Evolutionary conservation across 2,888 invertebrate species (phyloP).

Genomic region (Cetonia aurata): DNA sequence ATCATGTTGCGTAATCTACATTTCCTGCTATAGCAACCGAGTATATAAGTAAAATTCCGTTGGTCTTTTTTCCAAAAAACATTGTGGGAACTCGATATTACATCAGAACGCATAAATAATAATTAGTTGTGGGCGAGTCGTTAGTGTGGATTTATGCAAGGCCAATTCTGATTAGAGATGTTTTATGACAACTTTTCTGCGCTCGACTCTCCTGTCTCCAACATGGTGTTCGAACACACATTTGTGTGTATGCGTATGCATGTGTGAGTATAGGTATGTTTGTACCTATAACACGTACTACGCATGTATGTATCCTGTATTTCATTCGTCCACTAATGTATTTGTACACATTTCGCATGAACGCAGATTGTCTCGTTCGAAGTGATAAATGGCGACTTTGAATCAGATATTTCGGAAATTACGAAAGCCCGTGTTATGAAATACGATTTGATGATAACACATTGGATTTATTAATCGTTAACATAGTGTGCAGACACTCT

Average conservation of each 20-base stretch:
- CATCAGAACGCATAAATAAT: constrained; percentile 48
- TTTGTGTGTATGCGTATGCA: not conserved
- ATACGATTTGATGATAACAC: constrained; percentile 26
- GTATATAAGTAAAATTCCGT: constrained; percentile 30
- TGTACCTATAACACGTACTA: constrained; percentile 18
- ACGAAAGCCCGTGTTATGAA: constrained; percentile 38
- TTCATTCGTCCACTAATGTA: constrained; percentile 26
- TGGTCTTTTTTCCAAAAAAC: constrained; percentile 35
- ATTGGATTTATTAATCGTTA: constrained; percentile 26
- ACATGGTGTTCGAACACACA: constrained; percentile 8
- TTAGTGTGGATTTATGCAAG: constrained; percentile 49
- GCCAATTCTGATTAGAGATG: constrained; percentile 47
- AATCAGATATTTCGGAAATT: constrained; percentile 44
- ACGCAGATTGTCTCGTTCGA: constrained; percentile 38
- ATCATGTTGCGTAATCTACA: constrained; percentile 42
- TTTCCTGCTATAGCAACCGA: constrained; percentile 39
- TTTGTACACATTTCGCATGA: constrained; percentile 8
- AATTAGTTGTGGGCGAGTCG: constrained; percentile 51
- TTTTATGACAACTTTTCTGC: constrained; percentile 43
- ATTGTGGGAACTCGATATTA: constrained; percentile 48
- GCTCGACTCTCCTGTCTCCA: constrained; percentile 25
- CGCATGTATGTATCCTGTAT: constrained; percentile 14
- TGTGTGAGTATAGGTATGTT: not conserved
- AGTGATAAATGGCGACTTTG: constrained; percentile 42
- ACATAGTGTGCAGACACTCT: not conserved